Percentiles rank a stretch among this genome's conserved stretches.
Evolutionary conservation across 2,113 vertebrate species (phyloP).

Genomic region (Pygoscelis antarcticus): DNA sequence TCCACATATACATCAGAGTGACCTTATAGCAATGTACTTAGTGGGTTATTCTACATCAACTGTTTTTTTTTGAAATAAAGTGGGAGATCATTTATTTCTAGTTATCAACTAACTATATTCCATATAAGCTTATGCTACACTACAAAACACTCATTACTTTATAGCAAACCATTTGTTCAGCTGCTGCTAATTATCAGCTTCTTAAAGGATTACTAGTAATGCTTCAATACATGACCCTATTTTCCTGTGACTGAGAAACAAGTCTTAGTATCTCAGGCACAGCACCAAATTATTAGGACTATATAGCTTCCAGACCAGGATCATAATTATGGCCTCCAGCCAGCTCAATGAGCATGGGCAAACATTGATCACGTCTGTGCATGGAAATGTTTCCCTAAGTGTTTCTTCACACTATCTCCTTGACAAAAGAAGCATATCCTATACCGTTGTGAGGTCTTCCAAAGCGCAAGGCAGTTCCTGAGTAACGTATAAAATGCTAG

Average conservation of each 20-base stretch:
- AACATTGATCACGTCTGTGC: background rate
- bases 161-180: background rate
- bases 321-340: background rate
- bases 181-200: background rate
- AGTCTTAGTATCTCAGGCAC: background rate
- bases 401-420: background rate
- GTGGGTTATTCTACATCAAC: background rate
- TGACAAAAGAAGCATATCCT: background rate
- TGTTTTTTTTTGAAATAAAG: background rate
- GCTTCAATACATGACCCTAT: background rate
- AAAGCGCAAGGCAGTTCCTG: background rate
- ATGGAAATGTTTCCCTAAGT: background rate
- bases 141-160: background rate
- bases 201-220: conserved; percentile 2
- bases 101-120: background rate
- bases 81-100: background rate
- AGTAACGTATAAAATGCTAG: background rate
- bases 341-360: background rate
- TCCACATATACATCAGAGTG: background rate
- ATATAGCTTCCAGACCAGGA: background rate
- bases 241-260: background rate
- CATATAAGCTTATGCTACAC: background rate
- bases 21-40: background rate
- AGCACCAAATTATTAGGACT: background rate
- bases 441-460: background rate